A percentile compares a stretch with the other conserved stretches of the same genome.
These are phyloP conservation scores for Sylvia atricapilla DNA, from an alignment of 2,113 vertebrate species.

Conservation along the genomic window DNA sequence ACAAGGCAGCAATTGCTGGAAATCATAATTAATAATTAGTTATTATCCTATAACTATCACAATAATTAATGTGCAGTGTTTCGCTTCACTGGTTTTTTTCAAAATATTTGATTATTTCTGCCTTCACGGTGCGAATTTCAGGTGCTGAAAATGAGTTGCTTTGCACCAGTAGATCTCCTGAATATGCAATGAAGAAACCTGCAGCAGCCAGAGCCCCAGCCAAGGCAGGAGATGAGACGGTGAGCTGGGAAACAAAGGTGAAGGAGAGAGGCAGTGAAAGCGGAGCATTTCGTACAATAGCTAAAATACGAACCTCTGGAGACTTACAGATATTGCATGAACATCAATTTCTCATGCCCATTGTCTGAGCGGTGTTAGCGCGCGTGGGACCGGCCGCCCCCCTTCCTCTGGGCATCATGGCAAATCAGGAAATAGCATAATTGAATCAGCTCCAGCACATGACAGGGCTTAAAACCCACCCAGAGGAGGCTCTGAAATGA, in stretches of 20 bases:
- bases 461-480: not conserved
- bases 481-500: not conserved
- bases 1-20: not conserved
- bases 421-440: slow-evolving; percentile 7
- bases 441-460: slow-evolving; percentile 14
- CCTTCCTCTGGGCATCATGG: not conserved
- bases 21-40: slow-evolving; percentile 61
- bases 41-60: slow-evolving; percentile 50
- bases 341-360: slow-evolving; percentile 44
- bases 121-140: slow-evolving; percentile 24
- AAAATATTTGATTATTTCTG: slow-evolving; percentile 67
- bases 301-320: slow-evolving; percentile 33
- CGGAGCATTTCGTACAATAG: not conserved
- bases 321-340: slow-evolving; percentile 49
- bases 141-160: slow-evolving; percentile 60
- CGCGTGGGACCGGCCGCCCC: not conserved
- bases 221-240: slow-evolving; percentile 28
- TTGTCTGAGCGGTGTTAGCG: slow-evolving; percentile 30
- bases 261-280: slow-evolving; percentile 47
- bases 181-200: slow-evolving; percentile 62
- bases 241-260: slow-evolving; percentile 53
- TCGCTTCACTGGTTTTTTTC: slow-evolving; percentile 41
- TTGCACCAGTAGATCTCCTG: slow-evolving; percentile 53
- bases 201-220: slow-evolving; percentile 45
- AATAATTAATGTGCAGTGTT: slow-evolving; percentile 54